Conservation (phyloP, 2,888 invertebrate species). For the Drosophila stalkeri region DNA sequence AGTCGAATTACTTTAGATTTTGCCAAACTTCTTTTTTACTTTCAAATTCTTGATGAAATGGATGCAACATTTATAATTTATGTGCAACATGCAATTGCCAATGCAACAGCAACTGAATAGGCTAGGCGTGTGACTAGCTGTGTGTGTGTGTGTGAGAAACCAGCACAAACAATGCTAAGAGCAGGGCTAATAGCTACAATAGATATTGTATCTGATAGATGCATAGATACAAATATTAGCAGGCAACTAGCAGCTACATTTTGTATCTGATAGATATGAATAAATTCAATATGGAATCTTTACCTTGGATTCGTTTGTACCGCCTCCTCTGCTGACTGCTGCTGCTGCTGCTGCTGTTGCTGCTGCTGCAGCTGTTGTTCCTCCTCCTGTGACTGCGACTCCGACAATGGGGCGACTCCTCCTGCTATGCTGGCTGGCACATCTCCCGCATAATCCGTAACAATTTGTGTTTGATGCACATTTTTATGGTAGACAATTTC, state of each 20-base stretch:
- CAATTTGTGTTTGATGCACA: constrained; percentile 74
- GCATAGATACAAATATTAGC: constrained; percentile 9
- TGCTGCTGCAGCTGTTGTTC: constrained; percentile 3
- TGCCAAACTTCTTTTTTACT: neutral
- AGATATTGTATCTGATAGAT: constrained; percentile 18
- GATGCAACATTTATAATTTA: constrained; percentile 60
- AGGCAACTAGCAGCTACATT: constrained; percentile 11
- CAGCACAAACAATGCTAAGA: constrained; percentile 13
- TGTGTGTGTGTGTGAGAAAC: constrained; percentile 46
- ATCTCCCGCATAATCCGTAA: constrained; percentile 65
- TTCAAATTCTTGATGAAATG: constrained; percentile 34
- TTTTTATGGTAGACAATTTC: constrained; percentile 73
- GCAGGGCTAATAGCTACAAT: constrained; percentile 9
- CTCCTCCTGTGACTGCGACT: constrained; percentile 23
- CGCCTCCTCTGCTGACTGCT: constrained; percentile 28
- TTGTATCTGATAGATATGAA: neutral
- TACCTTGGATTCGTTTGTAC: constrained; percentile 62
- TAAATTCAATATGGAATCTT: constrained; percentile 21
- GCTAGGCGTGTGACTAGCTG: neutral
- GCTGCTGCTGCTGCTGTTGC: neutral
- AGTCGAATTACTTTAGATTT: neutral
- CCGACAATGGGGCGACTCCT: constrained; percentile 46
- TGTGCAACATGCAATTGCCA: constrained; percentile 45
- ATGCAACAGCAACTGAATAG: constrained; percentile 13
- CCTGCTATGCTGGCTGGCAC: constrained; percentile 33